phyloP scores from a whole-genome alignment of 1,140 invertebrate genomes.

The Maconellicoccus hirsutus region DNA sequence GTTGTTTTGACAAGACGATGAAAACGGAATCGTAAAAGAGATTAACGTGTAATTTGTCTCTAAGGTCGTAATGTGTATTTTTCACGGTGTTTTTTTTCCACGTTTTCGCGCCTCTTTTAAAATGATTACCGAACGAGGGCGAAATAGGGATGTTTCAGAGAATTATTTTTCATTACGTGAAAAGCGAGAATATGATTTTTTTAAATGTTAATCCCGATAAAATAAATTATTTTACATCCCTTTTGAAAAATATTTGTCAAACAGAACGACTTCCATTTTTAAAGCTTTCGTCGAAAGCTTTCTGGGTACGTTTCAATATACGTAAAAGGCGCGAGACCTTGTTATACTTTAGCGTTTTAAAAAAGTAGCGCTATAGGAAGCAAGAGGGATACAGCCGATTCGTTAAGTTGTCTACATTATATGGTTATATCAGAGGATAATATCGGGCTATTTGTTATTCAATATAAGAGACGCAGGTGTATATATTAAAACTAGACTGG shows the following conservation, averaged over 20 bases:
- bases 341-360: neutral
- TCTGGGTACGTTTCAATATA: neutral
- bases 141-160: too few relatives aligned
- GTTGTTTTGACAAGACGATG: too few relatives aligned
- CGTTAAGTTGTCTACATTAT: slow-evolving; percentile 21
- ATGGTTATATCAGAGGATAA: slow-evolving; percentile 22
- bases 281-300: slow-evolving; percentile 19
- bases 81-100: too few relatives aligned
- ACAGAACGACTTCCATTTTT: slow-evolving; percentile 17
- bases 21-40: too few relatives aligned
- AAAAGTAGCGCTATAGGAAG: neutral
- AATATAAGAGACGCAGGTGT: slow-evolving; percentile 22
- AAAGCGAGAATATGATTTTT: neutral
- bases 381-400: neutral
- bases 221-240: slow-evolving; percentile 1
- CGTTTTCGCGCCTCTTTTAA: too few relatives aligned
- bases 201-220: neutral
- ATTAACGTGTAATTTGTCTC: too few relatives aligned
- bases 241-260: slow-evolving; percentile 22
- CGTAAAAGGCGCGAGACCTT: neutral
- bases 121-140: too few relatives aligned
- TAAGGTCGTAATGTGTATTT: too few relatives aligned
- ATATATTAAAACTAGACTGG: slow-evolving; percentile 18
- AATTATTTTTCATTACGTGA: too few relatives aligned
- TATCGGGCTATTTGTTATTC: slow-evolving; percentile 21